Base-by-base conservation (phyloP, 2,888 invertebrate genomes). In the Phasia obesa region DNA sequence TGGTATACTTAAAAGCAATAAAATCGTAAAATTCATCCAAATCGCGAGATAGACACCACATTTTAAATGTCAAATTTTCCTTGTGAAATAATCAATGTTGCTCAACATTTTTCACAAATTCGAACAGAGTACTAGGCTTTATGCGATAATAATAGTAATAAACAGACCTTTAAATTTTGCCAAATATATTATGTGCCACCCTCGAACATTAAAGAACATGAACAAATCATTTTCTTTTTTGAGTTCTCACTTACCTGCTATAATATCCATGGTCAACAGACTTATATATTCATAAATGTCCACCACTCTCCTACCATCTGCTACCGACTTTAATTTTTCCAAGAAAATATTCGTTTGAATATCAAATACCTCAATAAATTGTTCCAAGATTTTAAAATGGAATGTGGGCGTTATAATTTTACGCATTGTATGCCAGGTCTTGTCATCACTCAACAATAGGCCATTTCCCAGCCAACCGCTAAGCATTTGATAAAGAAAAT, bases 341-440 rank as follows among this genome's bases (percentile, higher is more conserved):
- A 93, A 89, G 74, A 96, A 91, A 21, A 94, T 91, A 49, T 91
- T 90, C 21, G 93, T 92, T 83, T 95, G 94, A 4, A 55, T 93
- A 86, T 95, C 94, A 88, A 96, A 95, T 0, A 95, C 93, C 4
- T 94, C 94, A 5, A 95, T 90, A 88, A 95, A 96, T 86, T 95
- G 93, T 87, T 95, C 94, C 42, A 96, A 90, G 77, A 96, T 95
- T 87, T 95, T 94, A 88, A 96, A 96, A 90, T 96, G 96, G 89
- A 96, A 96, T 0, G 96, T 93, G 0, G 96, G 96, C 0, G 96
- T 96, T 62, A 96, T 90, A 82, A 96, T 93, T 89, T 95, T 95
- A 23, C 96, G 92, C 84, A 94, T 93, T 0, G 90, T 90, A 85
- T 92, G 93, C 96, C 96, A 96, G 90, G 92, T 93, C 2, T 86